Evolutionary conservation across 2,113 vertebrate genomes (phyloP).

Genomic region (Actenoides hombroni): DNA sequence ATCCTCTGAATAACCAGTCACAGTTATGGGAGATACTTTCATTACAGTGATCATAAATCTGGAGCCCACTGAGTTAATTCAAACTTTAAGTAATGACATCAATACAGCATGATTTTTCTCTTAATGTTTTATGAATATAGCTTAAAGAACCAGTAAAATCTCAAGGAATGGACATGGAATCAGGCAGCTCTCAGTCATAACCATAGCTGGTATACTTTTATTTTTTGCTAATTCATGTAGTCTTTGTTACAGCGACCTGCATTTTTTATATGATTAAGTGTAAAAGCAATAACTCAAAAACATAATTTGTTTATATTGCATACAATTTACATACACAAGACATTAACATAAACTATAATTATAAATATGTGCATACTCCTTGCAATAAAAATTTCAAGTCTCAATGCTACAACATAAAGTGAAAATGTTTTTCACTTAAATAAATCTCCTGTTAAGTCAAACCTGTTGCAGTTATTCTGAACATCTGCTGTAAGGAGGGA

Average conservation of each 20-base stretch:
- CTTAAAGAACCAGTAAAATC: not conserved
- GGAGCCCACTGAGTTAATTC: not conserved
- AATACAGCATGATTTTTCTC: not conserved
- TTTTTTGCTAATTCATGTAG: not conserved
- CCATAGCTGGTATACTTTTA: not conserved
- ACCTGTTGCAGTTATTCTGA: not conserved
- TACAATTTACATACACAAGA: not conserved
- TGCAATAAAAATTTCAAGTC: not conserved
- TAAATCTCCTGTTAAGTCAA: not conserved
- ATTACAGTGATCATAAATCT: not conserved
- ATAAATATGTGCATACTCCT: not conserved
- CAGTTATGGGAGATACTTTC: not conserved
- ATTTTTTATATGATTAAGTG: not conserved
- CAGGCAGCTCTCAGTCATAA: not conserved
- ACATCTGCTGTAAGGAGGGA: not conserved
- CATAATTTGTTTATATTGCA: not conserved
- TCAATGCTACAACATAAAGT: not conserved
- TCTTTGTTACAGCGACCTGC: not conserved
- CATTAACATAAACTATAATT: not conserved
- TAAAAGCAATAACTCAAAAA: not conserved
- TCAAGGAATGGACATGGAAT: not conserved
- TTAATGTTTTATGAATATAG: not conserved
- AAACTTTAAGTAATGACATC: not conserved
- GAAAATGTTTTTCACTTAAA: not conserved
- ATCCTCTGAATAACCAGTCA: not conserved